Conservation (phyloP, 2,797 vertebrate genomes). For the Anisognathus igniventris region DNA sequence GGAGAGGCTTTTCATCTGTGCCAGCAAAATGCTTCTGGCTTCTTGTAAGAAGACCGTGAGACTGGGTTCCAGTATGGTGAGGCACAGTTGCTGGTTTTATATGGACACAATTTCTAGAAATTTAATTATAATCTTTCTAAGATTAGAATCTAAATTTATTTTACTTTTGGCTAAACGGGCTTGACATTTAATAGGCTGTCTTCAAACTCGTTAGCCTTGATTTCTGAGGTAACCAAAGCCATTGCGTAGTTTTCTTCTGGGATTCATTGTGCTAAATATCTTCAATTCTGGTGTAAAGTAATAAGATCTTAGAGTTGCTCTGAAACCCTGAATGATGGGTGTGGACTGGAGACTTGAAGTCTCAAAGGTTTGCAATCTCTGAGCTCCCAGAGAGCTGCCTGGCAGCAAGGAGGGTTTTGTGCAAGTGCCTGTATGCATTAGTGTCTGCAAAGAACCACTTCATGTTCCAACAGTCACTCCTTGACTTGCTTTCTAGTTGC, state of each 20-base stretch:
- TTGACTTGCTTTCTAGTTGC: slow-evolving; percentile 16
- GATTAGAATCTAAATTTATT: slow-evolving; percentile 27
- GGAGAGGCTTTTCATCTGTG: slow-evolving; percentile 4
- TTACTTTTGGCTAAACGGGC: neutral
- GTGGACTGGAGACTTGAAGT: slow-evolving; percentile 16
- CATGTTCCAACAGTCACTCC: neutral
- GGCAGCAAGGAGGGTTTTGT: neutral
- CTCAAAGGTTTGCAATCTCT: neutral
- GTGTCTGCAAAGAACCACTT: neutral
- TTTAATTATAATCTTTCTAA: slow-evolving; percentile 1
- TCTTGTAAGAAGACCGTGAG: neutral
- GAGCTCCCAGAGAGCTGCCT: neutral
- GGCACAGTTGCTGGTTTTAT: neutral
- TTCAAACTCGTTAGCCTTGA: neutral
- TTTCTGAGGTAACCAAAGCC: neutral
- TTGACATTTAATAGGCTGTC: neutral
- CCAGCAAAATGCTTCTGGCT: neutral
- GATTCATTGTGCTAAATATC: neutral
- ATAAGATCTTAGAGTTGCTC: neutral
- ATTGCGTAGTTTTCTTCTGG: neutral
- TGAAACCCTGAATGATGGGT: slow-evolving; percentile 9
- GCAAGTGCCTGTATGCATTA: neutral
- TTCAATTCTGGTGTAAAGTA: neutral
- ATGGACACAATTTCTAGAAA: neutral
- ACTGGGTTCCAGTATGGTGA: neutral